phyloP scores from a whole-genome alignment of 2,113 vertebrate genomes.

The Anhinga rufa region DNA sequence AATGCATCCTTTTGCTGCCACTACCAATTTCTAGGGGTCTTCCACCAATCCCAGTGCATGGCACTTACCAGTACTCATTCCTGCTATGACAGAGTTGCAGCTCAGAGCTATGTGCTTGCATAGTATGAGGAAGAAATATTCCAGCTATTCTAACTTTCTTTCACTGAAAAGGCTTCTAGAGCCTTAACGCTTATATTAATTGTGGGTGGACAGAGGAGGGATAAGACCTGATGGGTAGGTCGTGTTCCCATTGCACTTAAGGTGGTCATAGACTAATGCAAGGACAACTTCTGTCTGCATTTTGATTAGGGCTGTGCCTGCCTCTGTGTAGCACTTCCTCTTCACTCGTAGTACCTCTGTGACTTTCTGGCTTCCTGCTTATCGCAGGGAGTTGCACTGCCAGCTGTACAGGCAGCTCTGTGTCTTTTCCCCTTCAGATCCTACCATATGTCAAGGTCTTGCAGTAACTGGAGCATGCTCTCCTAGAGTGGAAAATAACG shows the following conservation, averaged over 20 bases:
- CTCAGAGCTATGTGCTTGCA: neutral
- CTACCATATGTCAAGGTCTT: neutral
- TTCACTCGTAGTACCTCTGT: rapidly evolving
- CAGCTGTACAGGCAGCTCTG: neutral
- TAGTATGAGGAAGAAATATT: neutral
- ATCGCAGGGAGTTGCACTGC: neutral
- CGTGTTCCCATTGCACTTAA: rapidly evolving
- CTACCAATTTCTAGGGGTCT: neutral
- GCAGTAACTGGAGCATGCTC: neutral
- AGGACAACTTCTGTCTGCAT: rapidly evolving
- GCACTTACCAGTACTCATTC: neutral
- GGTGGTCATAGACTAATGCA: neutral
- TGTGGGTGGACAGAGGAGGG: neutral
- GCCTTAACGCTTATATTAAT: neutral
- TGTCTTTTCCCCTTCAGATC: neutral
- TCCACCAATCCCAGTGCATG: neutral
- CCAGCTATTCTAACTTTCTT: neutral
- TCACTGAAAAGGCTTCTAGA: neutral
- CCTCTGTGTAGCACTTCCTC: neutral
- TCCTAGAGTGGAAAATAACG: neutral
- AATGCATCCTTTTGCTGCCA: neutral
- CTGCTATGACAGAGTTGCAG: neutral
- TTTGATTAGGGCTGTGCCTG: neutral
- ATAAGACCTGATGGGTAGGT: neutral
- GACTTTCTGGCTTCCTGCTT: neutral